Evolutionary conservation across 2,113 vertebrate genomes (phyloP).

Genomic region (Ceyx margarethae): DNA sequence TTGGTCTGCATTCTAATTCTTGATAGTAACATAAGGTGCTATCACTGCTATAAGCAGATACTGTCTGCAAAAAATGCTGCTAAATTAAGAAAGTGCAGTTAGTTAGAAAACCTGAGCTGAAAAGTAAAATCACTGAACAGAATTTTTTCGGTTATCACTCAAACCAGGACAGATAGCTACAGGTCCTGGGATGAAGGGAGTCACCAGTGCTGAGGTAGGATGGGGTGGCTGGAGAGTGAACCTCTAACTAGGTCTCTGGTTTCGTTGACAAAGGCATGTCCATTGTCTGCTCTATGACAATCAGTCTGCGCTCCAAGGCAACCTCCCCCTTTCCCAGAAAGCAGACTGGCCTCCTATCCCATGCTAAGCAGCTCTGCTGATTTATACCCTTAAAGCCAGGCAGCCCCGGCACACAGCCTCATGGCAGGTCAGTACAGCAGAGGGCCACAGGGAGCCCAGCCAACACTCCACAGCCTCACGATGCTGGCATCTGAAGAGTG

Average conservation of each 20-base stretch:
- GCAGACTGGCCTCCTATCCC: neutral
- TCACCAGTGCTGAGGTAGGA: neutral
- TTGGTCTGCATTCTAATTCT: no score
- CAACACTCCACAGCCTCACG: fast-evolving
- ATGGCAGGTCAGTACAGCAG: neutral
- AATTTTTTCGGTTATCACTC: no score
- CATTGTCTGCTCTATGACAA: neutral
- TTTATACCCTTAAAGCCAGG: neutral
- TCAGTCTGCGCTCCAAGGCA: neutral
- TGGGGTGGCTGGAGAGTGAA: neutral
- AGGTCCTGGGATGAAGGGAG: neutral
- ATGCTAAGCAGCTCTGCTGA: fast-evolving
- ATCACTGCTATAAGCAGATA: no score
- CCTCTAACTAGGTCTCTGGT: neutral
- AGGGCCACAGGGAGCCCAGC: neutral
- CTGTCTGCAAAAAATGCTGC: no score
- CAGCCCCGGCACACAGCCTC: fast-evolving
- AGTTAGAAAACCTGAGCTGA: no score
- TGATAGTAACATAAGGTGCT: no score
- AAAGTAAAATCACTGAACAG: no score
- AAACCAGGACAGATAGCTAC: neutral
- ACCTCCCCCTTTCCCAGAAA: neutral
- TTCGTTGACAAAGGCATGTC: neutral
- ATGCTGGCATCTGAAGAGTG: neutral
- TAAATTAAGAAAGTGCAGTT: no score